A percentile compares a stretch with the other conserved stretches of the same genome.
Evolutionary conservation across 2,797 vertebrate species (phyloP).

Genomic region (Pseudotriccus pelzelni): DNA sequence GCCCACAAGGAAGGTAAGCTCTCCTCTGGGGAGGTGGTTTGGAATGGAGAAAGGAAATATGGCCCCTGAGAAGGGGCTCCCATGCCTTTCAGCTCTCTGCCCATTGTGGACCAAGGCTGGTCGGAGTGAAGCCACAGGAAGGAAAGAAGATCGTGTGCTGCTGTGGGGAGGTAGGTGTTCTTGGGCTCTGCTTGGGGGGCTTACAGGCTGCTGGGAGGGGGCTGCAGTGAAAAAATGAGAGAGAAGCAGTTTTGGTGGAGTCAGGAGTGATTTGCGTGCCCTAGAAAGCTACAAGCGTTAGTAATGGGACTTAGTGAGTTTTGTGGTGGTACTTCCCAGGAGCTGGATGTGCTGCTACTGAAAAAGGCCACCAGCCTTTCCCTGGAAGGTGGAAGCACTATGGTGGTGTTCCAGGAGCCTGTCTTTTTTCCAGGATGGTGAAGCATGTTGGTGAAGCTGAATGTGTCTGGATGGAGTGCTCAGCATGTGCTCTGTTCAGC

Average conservation of each 20-base stretch:
- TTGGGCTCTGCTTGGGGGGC: rapidly evolving
- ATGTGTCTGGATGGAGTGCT: not conserved
- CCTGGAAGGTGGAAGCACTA: not conserved
- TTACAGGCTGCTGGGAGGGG: not conserved
- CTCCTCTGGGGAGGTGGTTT: rapidly evolving
- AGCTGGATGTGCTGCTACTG: rapidly evolving
- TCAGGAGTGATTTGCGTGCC: not conserved
- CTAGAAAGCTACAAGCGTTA: not conserved
- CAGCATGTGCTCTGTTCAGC: not conserved
- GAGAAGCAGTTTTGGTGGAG: not conserved
- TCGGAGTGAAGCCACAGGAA: not conserved
- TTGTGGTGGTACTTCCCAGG: not conserved
- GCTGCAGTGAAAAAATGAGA: not conserved
- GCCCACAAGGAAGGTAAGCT: not conserved
- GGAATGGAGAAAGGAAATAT: not conserved
- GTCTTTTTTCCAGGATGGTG: not conserved
- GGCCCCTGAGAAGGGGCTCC: not conserved
- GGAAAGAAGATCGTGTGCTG: not conserved
- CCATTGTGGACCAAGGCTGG: not conserved
- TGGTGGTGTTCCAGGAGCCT: not conserved
- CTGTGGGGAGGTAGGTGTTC: not conserved
- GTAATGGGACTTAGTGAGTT: rapidly evolving
- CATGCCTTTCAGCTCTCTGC: rapidly evolving
- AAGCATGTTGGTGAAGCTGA: not conserved
- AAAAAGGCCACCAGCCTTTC: not conserved